Conservation (phyloP, 2,888 invertebrate species). For the Lochmaea capreae region DNA sequence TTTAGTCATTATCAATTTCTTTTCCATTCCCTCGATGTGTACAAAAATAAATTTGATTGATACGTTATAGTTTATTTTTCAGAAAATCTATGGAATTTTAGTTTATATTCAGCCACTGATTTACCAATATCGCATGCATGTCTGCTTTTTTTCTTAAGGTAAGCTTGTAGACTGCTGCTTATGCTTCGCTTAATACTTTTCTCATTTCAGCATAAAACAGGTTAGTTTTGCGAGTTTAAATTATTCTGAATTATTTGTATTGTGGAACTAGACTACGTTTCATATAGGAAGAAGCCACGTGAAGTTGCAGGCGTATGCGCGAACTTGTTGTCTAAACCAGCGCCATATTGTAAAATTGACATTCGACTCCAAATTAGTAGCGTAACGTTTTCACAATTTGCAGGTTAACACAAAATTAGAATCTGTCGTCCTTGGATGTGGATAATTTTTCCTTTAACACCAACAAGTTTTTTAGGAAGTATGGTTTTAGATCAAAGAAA, state of each 20-base stretch:
- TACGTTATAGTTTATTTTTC: neutral
- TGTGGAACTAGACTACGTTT: neutral
- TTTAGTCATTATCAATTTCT: too few species aligned
- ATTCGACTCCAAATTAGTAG: too few species aligned
- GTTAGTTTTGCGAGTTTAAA: neutral
- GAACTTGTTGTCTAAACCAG: too few species aligned
- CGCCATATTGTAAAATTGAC: too few species aligned
- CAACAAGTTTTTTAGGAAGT: too few species aligned
- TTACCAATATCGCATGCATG: conserved; percentile 13
- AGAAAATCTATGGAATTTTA: conserved; percentile 11
- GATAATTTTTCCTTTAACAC: too few species aligned
- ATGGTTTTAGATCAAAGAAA: too few species aligned
- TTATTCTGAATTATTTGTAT: neutral
- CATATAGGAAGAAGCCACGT: too few species aligned
- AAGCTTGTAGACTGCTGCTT: conserved; percentile 16
- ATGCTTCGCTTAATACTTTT: conserved; percentile 9
- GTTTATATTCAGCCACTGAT: neutral
- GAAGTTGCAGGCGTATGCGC: too few species aligned
- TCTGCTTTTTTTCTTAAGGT: conserved; percentile 10
- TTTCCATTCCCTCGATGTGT: too few species aligned
- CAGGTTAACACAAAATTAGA: too few species aligned
- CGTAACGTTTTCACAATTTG: neutral
- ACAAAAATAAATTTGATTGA: neutral
- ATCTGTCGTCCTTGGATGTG: too few species aligned
- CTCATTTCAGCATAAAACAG: neutral